Base-by-base conservation (phyloP, 64 coral and sea anemone genomes). In the Catalaphyllia jardinei region DNA sequence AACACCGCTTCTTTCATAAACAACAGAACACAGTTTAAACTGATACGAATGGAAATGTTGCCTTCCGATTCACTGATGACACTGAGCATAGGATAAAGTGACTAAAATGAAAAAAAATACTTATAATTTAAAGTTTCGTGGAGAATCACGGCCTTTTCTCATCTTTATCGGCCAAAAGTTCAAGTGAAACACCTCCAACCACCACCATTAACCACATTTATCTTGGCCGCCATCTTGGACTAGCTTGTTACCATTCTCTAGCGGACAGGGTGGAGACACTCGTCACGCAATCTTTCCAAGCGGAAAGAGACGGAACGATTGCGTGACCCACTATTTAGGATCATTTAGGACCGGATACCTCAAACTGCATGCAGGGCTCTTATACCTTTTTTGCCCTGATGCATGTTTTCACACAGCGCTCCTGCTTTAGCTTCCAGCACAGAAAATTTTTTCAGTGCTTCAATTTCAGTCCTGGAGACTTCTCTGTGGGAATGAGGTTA, bases 71-170 rank as follows among this genome's bases (percentile, higher is more conserved):
- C 8, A 19, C 8, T 62, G 52, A 29, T 8, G 42, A 46, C 42
- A 79, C 10, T 25, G 55, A 11, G 38, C 19, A 18, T 4, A 27
- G 29, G 11, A 39, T 13, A 19, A 75, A 80, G 35, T 13, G 25
- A 35, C 10, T 8, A 72, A 22, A 13, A 50, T 12, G 51, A 51
- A 62, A 49, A n/a, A 46, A 91, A 79, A 99, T 93, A 99, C 97
- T 99, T 95, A 99, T 99, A 99, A 99, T 99, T 95, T 99, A 91
- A 99, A 99, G 62, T 91, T 93, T 64, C 97, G 93, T 17, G 93
- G 94, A 35, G 88, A 91, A 13, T 89, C 87, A 54, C 86, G 84
- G 4, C 89, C 88, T 85, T 95, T 99, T 74, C 83, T 99, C 97
- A 99, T 99, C 46, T 54, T 76, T 25, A 9, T 69, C 39, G 74